Conservation (phyloP, 53 echinoderm and acorn worm species). For the Apostichopus leukothele region DNA sequence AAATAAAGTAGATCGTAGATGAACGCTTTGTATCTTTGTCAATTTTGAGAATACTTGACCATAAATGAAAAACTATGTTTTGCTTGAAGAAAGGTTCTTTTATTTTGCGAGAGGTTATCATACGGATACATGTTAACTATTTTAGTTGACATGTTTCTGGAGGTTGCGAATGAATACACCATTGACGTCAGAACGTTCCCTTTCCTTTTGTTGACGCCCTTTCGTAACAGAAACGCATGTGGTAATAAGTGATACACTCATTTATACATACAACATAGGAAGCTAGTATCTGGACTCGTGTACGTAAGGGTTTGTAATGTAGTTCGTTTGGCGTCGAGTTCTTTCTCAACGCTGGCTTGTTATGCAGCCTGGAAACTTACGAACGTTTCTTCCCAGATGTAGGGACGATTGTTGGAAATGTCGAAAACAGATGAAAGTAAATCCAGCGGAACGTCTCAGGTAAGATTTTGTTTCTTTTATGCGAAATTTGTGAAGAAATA, state of each 20-base stretch:
- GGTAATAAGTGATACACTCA: too few relatives aligned
- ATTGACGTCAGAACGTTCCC: slow-evolving; percentile 32
- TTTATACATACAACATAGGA: not conserved
- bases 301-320: not conserved
- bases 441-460: slow-evolving; percentile 90
- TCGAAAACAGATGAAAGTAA: slow-evolving; percentile 82
- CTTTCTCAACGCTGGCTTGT: not conserved
- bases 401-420: slow-evolving; percentile 29
- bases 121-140: not conserved
- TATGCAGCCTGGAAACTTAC: not conserved
- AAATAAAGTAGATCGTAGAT: not conserved
- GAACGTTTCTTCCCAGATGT: not conserved
- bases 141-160: not conserved
- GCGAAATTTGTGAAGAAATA: slow-evolving; percentile 35
- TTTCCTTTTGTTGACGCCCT: slow-evolving; percentile 42
- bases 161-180: slow-evolving; percentile 4
- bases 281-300: not conserved
- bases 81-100: not conserved
- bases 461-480: slow-evolving; percentile 55
- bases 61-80: not conserved
- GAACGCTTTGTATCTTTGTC: not conserved
- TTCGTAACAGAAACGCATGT: not conserved
- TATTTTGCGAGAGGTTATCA: not conserved
- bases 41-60: too few relatives aligned
- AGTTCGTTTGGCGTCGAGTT: not conserved